Conservation (phyloP, 2,888 invertebrate species). For the Tineola bisselliella region DNA sequence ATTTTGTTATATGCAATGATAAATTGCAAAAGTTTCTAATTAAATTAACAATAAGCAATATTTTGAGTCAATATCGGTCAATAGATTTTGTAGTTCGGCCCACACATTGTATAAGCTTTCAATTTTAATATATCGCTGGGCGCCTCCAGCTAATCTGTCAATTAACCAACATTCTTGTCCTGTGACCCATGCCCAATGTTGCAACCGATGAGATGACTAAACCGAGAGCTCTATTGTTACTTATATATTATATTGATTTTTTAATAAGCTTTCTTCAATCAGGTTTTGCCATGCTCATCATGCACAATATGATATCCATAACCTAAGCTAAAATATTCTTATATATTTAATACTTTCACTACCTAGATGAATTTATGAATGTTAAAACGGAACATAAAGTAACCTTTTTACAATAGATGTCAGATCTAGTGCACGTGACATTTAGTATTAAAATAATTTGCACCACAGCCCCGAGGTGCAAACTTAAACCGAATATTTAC, state of each 20-base stretch:
- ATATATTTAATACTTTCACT: too few relatives aligned
- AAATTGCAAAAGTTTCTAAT: neutral
- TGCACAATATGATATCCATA: too few relatives aligned
- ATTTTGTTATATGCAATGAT: too few relatives aligned
- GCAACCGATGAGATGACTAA: conserved; percentile 30
- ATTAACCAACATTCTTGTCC: conserved; percentile 55
- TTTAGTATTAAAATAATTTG: conserved; percentile 22
- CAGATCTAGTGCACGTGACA: conserved; percentile 12
- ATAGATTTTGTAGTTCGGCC: neutral
- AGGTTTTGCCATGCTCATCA: too few relatives aligned
- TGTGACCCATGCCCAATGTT: conserved; percentile 32
- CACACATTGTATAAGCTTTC: conserved; percentile 8
- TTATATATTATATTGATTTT: neutral
- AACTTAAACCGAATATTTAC: conserved; percentile 16
- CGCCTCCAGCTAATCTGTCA: conserved; percentile 19
- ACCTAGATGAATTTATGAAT: neutral
- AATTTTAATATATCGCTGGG: conserved; percentile 10
- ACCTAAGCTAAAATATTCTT: too few relatives aligned
- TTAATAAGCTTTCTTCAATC: neutral
- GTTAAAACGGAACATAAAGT: neutral
- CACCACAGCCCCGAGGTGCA: conserved; percentile 17
- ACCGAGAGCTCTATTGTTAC: conserved; percentile 14
- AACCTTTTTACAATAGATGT: neutral
- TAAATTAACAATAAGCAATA: neutral
- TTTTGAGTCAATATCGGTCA: neutral